Base-by-base conservation (phyloP, 2,797 vertebrate genomes). In the Ciconia nigra region DNA sequence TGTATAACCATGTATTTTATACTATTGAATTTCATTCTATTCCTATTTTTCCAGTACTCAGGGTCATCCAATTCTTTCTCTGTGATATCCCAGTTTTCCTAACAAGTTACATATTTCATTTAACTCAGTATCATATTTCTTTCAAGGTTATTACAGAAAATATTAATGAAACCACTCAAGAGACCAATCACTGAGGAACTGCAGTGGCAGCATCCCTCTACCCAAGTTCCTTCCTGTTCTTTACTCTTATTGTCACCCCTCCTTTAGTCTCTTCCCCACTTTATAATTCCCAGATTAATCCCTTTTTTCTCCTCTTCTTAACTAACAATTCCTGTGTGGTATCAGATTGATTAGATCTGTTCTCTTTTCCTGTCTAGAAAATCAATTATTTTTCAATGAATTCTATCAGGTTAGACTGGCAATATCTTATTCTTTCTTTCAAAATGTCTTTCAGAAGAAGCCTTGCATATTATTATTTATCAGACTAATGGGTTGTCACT, bases 301-400 rank as follows among this genome's bases (percentile, higher is more conserved):
- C 69, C 3, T 66, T 94, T 87, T 80, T 70, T 33, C 49, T 86
- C 19, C 15, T 70, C 26, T 91, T 96, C 83, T 91, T 96, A 95
- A 95, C 83, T 91, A 94, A 91, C 41, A 95, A 95, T 96, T 97
- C 90, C 90, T 96, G 92, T 94, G 77, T 96, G 92, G 94, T 96
- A 93, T 89, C 83, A 92, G 77, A 90, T 77, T 79, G 90, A 94
- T 92, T 94, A 79, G 69, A 94, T 83, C 72, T 79, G 33, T 44
- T 94, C 73, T 92, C 49, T 94, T 95, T 90, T 79, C 25, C 39
- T 79, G 52, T 92, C 66, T 77, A 70, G 44, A 91, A 92, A 95
- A 96, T 95, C 62, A 92, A 81, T 91, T 95, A 89, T 74, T 93
- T 91, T 93, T 84, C 83, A 79, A 77, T 55, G 81, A 91, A 76